Evolutionary conservation across 2,797 vertebrate species (phyloP), one percentile per base, ranked within the genome.

Genomic region (Pangasius djambal): DNA sequence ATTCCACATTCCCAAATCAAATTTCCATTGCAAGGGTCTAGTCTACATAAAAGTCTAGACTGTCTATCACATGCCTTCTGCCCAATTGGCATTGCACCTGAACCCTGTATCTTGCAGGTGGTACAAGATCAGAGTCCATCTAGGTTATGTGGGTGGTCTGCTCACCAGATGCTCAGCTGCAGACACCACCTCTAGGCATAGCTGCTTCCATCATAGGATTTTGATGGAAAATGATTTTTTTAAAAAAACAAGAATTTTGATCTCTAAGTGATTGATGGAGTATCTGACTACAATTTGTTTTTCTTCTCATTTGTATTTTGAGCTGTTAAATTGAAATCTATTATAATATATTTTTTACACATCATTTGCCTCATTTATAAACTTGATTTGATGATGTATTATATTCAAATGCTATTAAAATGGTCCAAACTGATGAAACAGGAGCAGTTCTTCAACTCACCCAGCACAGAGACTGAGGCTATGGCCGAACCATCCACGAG

Each of bases 381-480:
- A 74, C 8, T 10, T 22, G 6, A 18, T 8, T 34, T 37, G 67
- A 70, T 37, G 67, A 16, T 37, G 20, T 1, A 10, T 65, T 65
- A 69, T 31, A 69, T 10, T 25, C 18, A 40, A 40, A 40, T 40
- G 70, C 3, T 20, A 4, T 37, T 34, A 69, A 74, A 44, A 74
- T 31, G 25, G 5, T 52, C 44, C 10, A 10, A 44, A 25, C 8
- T 48, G 72, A 10, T 77, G 12, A 77, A 78, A 55, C 4, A 79
- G 25, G 67, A 48, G 18, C 6, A 40, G 40, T 48, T 67, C 22
- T 48, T 67, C 0, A 9, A 78, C 94, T 92, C 5, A 98, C 97
- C 97, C 63, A 97, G 82, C 2, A 98, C 96, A 22, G 96, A 97
- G 90, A 97, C 92, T 0, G 94, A 96, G 1, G 96, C 97, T 91